Percentiles rank a stretch among this genome's conserved stretches.
phyloP scores from a whole-genome alignment of 1,140 invertebrate species.

The Phthorimaea operculella region DNA sequence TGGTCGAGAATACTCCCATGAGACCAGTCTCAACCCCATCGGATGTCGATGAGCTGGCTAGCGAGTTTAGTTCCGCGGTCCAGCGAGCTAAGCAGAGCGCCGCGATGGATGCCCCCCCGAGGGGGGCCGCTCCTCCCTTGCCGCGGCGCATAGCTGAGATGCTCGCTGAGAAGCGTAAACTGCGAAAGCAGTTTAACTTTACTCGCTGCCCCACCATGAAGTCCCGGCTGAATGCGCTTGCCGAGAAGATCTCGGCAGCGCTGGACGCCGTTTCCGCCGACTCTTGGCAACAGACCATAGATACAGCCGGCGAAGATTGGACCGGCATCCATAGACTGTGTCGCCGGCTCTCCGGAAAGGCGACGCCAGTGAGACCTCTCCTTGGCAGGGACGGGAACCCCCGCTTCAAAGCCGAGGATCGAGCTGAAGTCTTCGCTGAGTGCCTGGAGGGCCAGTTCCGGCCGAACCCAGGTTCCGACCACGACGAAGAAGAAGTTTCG shows the following conservation, averaged over 20 bases:
- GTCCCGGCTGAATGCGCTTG: slow-evolving; percentile 5
- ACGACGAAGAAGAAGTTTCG: slow-evolving; percentile 6
- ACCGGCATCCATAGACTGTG: slow-evolving; percentile 11
- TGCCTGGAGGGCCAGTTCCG: slow-evolving; percentile 20
- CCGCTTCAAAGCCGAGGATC: slow-evolving; percentile 13
- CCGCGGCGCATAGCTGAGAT: not conserved
- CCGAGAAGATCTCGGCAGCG: not conserved
- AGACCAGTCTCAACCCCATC: not conserved
- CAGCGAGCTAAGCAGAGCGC: not conserved
- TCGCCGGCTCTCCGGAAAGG: slow-evolving; percentile 1
- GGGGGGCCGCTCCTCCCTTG: not conserved
- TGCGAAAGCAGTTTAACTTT: slow-evolving; percentile 3
- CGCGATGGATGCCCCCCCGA: not conserved
- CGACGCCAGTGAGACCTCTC: slow-evolving; percentile 12
- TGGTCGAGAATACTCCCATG: not conserved
- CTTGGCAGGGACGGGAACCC: slow-evolving; percentile 7
- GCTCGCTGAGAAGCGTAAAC: slow-evolving; percentile 5
- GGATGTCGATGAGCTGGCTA: not conserved
- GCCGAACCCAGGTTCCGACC: slow-evolving; percentile 13
- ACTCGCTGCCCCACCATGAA: slow-evolving; percentile 12
- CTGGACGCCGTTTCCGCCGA: not conserved
- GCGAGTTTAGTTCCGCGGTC: not conserved
- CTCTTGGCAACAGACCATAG: slow-evolving; percentile 4
- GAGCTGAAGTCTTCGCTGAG: slow-evolving; percentile 22
- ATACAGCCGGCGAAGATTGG: slow-evolving; percentile 4